These are phyloP conservation scores for Protonibea diacanthus DNA, from an alignment of 2,797 vertebrate species.

Conservation along the genomic window DNA sequence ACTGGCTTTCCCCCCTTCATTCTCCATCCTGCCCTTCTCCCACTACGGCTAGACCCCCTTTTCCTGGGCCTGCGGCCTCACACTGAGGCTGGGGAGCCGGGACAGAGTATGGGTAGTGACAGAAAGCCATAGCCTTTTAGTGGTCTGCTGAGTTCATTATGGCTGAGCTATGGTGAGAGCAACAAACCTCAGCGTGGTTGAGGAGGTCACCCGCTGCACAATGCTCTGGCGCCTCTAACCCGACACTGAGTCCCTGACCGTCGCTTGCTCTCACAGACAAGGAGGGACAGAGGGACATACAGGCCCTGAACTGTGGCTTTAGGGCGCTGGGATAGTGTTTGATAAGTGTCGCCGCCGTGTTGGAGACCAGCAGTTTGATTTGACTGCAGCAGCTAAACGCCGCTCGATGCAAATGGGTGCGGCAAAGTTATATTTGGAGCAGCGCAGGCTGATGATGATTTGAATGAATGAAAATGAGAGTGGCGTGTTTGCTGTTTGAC, in stretches of 20 bases:
- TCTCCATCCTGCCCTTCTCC: background rate
- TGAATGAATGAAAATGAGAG: conserved; percentile 76
- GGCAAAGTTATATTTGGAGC: conserved; percentile 41
- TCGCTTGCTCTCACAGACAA: conserved; percentile 34
- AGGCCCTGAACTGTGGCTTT: conserved; percentile 27
- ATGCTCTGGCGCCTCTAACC: conserved; percentile 77
- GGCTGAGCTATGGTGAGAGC: conserved; percentile 78
- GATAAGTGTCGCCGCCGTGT: conserved; percentile 23
- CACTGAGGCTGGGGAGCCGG: conserved; percentile 12
- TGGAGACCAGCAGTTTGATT: conserved; percentile 50
- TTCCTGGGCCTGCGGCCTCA: conserved; percentile 30
- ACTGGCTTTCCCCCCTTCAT: conserved; percentile 26
- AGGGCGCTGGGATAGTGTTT: background rate
- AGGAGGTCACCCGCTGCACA: conserved; percentile 80
- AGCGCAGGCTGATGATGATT: conserved; percentile 48
- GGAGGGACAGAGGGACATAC: background rate
- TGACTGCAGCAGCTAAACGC: conserved; percentile 55
- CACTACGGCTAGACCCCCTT: conserved; percentile 10
- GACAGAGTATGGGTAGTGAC: conserved; percentile 67
- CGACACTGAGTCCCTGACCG: conserved; percentile 44
- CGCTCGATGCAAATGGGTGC: conserved; percentile 54
- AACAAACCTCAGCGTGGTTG: conserved; percentile 80
- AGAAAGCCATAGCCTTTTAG: conserved; percentile 76
- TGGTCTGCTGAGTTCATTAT: conserved; percentile 83
- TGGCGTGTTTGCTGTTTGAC: conserved; percentile 44